Base-by-base conservation (phyloP, 1,140 invertebrate genomes). In the Apis laboriosa region DNA sequence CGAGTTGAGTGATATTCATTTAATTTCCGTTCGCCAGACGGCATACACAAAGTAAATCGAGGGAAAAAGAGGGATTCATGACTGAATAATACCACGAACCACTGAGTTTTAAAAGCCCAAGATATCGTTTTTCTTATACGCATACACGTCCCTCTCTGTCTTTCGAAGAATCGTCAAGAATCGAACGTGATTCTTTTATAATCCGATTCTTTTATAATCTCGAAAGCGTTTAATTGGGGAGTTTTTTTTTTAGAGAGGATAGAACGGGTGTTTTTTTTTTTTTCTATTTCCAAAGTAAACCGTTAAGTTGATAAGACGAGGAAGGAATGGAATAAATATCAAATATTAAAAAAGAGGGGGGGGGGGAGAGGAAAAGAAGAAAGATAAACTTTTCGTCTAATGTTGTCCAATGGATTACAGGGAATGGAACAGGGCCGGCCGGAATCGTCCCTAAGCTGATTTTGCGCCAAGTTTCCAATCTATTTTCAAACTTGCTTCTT, bases 11-110 rank as follows among this genome's bases (percentile, higher is more conserved):
- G 88, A 88, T 91, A 84, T 85, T 89, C 84, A 86, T 84, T 91
- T 88, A 89, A 89, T 90, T 89, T 90, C 88, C 89, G 88, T 80
- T 90, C 76, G 81, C 86, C 84, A 70, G 64, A 78, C 21, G 43
- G 67, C 66, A 61, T 76, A 83, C 21, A 77, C 55, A 60, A 61
- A 34, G n/a, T 55, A 51, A 43, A 19, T 53, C 58, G 60, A 72
- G 49, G 17, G 55, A 76, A 74, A 76, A 74, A 60, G 17, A 21
- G 28, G 34, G 19, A 34, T 55, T 34, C 60, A 24, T 8, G 13
- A 24, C 21, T 43, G 24, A n/a, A 55, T 53, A 43, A 75, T 34
- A 60, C 15, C 13, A 55, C 43, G 67, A 43, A 11, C 43, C 2
- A 2, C 24, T 17, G 43, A 13, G 19, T 43, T 61, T 49, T 17